A percentile compares a stretch with the other conserved stretches of the same genome.
Evolutionary conservation across 1,140 invertebrate genomes (phyloP).

Genomic region (Epicauta chinensis): DNA sequence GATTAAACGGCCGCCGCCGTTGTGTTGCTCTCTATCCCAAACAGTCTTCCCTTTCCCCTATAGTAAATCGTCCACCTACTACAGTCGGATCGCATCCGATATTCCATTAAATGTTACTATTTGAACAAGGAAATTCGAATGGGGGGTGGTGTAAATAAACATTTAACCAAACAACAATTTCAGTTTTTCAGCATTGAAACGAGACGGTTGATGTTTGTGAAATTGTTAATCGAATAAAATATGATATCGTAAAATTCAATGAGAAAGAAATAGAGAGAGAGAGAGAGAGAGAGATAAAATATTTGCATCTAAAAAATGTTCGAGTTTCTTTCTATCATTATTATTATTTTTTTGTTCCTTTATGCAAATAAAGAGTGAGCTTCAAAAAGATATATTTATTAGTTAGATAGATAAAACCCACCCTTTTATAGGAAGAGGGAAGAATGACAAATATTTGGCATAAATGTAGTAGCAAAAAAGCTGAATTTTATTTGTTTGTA

Average conservation of each 20-base stretch:
- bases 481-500: neutral
- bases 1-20: conserved; percentile 9
- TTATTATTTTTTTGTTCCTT: neutral
- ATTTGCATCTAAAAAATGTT: no score
- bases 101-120: conserved; percentile 31
- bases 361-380: neutral
- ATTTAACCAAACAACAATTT: conserved; percentile 19
- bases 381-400: neutral
- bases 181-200: no score
- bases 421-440: neutral
- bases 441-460: neutral
- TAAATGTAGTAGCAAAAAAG: neutral
- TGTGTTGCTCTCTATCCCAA: conserved; percentile 1
- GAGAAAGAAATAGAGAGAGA: no score
- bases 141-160: conserved; percentile 29
- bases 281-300: no score
- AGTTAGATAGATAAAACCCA: neutral
- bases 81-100: conserved; percentile 22
- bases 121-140: conserved; percentile 28
- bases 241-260: no score
- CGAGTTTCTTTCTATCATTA: neutral
- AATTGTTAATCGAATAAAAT: no score
- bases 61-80: conserved; percentile 16
- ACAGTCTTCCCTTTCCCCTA: conserved; percentile 4
- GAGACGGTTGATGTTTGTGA: no score